These are phyloP conservation scores for Coremacera marginata DNA, from an alignment of 2,888 invertebrate genomes.

Conservation along the genomic window DNA sequence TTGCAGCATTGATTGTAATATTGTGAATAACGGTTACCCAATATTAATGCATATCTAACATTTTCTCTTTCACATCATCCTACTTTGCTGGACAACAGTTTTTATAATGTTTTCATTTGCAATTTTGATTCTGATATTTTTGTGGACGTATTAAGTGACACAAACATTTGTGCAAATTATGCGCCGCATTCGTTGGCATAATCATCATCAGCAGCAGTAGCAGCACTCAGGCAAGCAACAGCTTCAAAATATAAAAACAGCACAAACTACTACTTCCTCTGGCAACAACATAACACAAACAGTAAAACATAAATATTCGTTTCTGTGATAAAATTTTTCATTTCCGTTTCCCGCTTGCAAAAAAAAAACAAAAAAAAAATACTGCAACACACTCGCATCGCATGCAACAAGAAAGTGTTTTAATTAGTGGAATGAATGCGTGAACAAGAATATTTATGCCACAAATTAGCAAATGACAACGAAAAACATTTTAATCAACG, in stretches of 20 bases:
- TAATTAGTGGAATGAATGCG: conserved; percentile 32
- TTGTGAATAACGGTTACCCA: too few species aligned
- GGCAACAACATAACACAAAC: background rate
- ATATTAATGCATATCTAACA: too few species aligned
- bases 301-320: conserved; percentile 3
- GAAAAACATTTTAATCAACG: conserved; percentile 18
- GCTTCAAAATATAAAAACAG: background rate
- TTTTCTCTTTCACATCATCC: too few species aligned
- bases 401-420: conserved; percentile 24
- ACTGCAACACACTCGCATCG: background rate
- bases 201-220: background rate
- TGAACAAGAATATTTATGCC: conserved; percentile 29
- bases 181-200: conserved; percentile 18
- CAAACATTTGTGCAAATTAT: conserved; percentile 21
- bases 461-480: conserved; percentile 27
- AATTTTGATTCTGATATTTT: conserved; percentile 16
- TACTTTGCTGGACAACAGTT: background rate
- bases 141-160: conserved; percentile 28
- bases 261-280: conserved; percentile 1
- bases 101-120: conserved; percentile 15
- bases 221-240: background rate
- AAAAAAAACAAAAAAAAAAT: background rate
- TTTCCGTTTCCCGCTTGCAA: conserved; percentile 18
- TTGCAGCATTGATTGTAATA: too few species aligned
- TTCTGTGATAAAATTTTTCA: background rate